phyloP scores from a whole-genome alignment of 2,888 invertebrate species.

The Chalcis sispes region DNA sequence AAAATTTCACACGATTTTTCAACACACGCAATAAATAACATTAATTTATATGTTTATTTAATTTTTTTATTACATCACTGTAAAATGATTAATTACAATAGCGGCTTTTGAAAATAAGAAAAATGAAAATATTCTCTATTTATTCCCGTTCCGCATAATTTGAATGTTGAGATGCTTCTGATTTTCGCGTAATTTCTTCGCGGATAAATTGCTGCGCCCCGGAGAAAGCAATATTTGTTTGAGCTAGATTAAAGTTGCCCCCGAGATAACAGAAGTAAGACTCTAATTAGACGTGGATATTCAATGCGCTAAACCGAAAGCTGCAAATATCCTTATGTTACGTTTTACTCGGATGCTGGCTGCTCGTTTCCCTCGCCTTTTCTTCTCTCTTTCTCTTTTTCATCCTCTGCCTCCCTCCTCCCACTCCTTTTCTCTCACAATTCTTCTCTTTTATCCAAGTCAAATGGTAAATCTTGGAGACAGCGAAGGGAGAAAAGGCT shows the following conservation, averaged over 20 bases:
- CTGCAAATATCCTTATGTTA: conserved; percentile 43
- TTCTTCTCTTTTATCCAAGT: conserved; percentile 11
- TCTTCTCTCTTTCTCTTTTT: conserved; percentile 16
- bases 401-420: neutral
- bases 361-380: conserved; percentile 23
- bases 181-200: neutral
- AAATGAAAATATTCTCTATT: no score
- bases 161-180: no score
- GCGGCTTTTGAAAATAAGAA: no score
- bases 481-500: conserved; percentile 29
- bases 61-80: no score
- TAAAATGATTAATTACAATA: no score
- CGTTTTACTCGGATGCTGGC: no score
- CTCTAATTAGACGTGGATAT: conserved; percentile 59
- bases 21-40: no score
- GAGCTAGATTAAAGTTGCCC: conserved; percentile 12
- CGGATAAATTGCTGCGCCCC: neutral
- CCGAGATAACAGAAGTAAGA: conserved; percentile 45
- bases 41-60: no score
- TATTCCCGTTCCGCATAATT: no score
- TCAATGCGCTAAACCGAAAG: conserved; percentile 50
- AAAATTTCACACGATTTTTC: neutral
- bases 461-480: conserved; percentile 49
- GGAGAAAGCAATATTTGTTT: conserved; percentile 25
- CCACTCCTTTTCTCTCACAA: neutral